Evolutionary conservation across 2,113 vertebrate species (phyloP).

Genomic region (Nymphicus hollandicus): DNA sequence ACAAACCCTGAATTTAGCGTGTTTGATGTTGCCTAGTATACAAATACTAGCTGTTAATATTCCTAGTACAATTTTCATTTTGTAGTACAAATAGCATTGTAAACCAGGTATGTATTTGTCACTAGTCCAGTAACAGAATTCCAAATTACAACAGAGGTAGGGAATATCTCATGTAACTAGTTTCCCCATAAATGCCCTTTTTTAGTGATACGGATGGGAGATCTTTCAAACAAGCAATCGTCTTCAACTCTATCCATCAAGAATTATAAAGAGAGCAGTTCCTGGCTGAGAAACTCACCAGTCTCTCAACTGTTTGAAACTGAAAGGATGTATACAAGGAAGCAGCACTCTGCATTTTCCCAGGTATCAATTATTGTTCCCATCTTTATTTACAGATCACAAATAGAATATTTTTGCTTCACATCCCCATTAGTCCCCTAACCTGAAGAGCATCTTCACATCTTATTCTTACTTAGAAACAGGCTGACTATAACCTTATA

Average conservation of each 20-base stretch:
- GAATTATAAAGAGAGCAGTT: background rate
- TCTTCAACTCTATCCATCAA: background rate
- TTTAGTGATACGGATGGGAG: background rate
- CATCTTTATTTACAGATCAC: background rate
- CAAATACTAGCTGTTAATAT: background rate
- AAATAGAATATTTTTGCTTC: background rate
- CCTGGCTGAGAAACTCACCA: background rate
- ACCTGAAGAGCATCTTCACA: background rate
- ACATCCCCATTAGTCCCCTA: background rate
- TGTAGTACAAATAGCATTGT: background rate
- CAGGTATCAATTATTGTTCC: background rate
- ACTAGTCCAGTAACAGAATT: background rate
- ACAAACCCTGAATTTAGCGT: background rate
- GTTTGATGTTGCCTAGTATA: conserved; percentile 3
- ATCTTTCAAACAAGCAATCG: background rate
- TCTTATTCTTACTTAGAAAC: background rate
- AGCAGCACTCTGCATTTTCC: background rate
- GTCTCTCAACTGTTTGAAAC: background rate
- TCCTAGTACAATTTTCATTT: background rate
- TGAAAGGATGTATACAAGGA: background rate
- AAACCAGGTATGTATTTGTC: background rate
- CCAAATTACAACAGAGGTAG: background rate
- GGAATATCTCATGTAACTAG: background rate
- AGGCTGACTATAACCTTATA: background rate
- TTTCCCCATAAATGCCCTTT: background rate